A percentile compares a stretch with the other conserved stretches of the same genome.
Conservation (phyloP, 2,113 vertebrate genomes). For the Cynopterus brachyotis region DNA sequence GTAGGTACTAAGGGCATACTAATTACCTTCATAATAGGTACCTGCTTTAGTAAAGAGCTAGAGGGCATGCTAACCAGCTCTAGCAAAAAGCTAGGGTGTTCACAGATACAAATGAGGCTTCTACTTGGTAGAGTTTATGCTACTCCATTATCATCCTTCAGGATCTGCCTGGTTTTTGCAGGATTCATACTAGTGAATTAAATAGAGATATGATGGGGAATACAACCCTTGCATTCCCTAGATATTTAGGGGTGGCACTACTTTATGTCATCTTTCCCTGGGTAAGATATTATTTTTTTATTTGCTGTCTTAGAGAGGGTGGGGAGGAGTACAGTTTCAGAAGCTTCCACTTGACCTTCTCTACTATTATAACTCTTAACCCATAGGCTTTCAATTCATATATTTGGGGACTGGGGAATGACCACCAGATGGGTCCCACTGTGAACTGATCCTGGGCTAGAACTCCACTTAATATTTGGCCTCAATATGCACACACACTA, state of each 20-base stretch:
- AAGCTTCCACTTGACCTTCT: constrained; percentile 27
- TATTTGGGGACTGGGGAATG: not conserved
- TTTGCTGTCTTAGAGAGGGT: not conserved
- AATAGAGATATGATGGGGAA: not conserved
- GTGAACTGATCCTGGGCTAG: not conserved
- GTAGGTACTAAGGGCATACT: not conserved
- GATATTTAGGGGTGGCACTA: not conserved
- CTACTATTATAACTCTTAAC: not conserved
- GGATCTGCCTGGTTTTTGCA: not conserved
- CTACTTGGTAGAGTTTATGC: not conserved
- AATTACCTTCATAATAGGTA: not conserved
- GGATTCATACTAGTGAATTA: not conserved
- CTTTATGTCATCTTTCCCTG: not conserved
- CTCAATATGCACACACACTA: not conserved
- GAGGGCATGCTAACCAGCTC: not conserved
- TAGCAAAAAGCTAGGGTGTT: not conserved
- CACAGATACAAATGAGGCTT: not conserved
- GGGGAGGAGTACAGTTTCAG: not conserved
- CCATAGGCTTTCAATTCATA: not conserved
- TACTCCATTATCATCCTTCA: not conserved
- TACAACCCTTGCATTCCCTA: not conserved
- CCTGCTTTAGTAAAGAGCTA: too few species aligned
- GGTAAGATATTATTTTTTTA: not conserved
- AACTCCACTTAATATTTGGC: not conserved
- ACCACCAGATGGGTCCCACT: not conserved